Evolutionary conservation across 2,888 invertebrate genomes (phyloP).

Genomic region (Hemithea aestivaria): DNA sequence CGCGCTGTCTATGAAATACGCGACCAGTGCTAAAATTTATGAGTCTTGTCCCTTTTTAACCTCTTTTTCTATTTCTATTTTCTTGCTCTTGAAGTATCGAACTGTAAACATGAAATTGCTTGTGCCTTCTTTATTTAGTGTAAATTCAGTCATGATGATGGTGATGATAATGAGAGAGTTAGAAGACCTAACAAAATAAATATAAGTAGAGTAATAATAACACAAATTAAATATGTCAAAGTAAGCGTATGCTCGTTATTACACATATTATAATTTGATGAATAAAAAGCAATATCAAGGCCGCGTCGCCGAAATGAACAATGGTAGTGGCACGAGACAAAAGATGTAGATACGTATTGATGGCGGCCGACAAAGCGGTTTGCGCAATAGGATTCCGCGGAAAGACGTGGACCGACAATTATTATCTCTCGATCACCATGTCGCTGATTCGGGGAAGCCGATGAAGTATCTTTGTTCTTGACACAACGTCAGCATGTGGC

Average conservation of each 20-base stretch:
- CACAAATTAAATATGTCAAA: too few relatives aligned
- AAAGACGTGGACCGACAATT: slow-evolving; percentile 75
- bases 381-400: slow-evolving; percentile 76
- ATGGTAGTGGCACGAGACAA: slow-evolving; percentile 73
- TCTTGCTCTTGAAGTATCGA: too few relatives aligned
- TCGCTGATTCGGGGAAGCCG: slow-evolving; percentile 62
- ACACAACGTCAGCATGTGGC: slow-evolving; percentile 9
- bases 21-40: too few relatives aligned
- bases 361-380: slow-evolving; percentile 73
- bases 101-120: too few relatives aligned
- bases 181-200: too few relatives aligned
- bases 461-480: slow-evolving; percentile 39
- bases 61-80: too few relatives aligned
- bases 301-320: slow-evolving; percentile 64
- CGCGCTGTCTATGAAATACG: too few relatives aligned
- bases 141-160: too few relatives aligned
- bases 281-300: slow-evolving; percentile 69
- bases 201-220: too few relatives aligned
- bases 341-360: slow-evolving; percentile 64
- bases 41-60: too few relatives aligned
- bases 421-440: slow-evolving; percentile 71
- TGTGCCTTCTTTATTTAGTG: too few relatives aligned
- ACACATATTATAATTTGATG: slow-evolving; percentile 26
- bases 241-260: background rate
- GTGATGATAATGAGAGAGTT: too few relatives aligned